These are phyloP conservation scores for Taxidea taxus DNA, from an alignment of 2,113 vertebrate species.

Conservation along the genomic window DNA sequence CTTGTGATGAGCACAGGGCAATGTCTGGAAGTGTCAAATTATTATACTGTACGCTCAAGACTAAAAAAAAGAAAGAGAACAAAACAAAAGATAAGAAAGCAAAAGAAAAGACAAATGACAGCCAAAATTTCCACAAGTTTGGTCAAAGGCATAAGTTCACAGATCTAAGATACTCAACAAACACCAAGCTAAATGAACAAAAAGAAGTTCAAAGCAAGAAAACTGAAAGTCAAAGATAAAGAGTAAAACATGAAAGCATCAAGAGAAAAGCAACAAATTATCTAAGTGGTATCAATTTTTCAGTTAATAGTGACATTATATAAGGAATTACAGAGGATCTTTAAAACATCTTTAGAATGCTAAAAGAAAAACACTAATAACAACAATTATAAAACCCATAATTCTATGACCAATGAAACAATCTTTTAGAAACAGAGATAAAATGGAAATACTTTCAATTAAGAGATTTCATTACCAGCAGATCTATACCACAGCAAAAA, in stretches of 20 bases:
- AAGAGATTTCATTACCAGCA: neutral
- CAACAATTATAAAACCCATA: neutral
- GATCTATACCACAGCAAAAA: neutral
- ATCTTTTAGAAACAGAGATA: neutral
- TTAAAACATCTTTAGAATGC: neutral
- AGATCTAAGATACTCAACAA: neutral
- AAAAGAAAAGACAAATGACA: neutral
- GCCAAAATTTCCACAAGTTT: neutral
- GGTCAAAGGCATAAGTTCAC: neutral
- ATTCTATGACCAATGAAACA: neutral
- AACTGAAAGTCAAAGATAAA: neutral
- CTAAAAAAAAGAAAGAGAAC: no score
- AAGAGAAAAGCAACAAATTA: neutral
- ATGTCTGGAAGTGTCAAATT: neutral
- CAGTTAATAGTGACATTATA: neutral
- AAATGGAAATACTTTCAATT: neutral
- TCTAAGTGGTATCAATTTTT: neutral
- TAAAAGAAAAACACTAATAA: neutral
- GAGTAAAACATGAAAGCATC: neutral
- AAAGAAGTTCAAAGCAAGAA: neutral
- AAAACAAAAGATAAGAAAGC: no score
- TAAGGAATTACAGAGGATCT: neutral
- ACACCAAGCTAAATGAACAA: neutral
- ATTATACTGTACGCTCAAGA: neutral
- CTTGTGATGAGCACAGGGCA: neutral